Base-by-base conservation (phyloP, 2,888 invertebrate species). In the Rhagonycha fulva region DNA sequence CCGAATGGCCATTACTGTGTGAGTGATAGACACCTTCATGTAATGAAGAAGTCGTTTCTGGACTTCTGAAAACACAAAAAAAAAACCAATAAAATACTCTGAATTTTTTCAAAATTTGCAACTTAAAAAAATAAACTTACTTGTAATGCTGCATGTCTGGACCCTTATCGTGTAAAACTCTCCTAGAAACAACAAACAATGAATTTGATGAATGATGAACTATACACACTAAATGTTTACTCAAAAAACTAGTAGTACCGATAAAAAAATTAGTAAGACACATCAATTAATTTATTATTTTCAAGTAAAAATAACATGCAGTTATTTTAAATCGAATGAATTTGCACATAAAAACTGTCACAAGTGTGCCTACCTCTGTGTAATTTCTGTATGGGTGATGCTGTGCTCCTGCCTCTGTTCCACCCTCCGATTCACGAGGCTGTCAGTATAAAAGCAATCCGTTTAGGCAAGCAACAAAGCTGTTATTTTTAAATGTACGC, bases 361-460 rank as follows among this genome's bases (percentile, higher is more conserved):
- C 63, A 66, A 66, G 23, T 32, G 77, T 78, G 78, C 86, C 85
- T 88, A 91, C 91, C 91, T 92, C 89, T 92, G 91, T 82, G 91
- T 91, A 84, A 91, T 90, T 89, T 92, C 91, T 86, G 91, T 92
- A 87, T 91, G 91, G 83, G 92, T 92, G 87, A 92, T 90, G 88
- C 91, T 91, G 89, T 91, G 92, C 88, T 92, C 91, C 88, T 91
- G 91, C 85, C 91, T 90, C 88, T 91, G 91, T 88, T 91, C 91
- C 87, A 92, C 90, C 87, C 92, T 90, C 85, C 92, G 90, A 88
- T 91, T 92, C 89, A 92, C 91, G 89, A 92, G 90, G 89, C 92
- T 92, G 88, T 84, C 78, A 82, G 82, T 82, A 80, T 81, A 79
- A 80, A 79, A 80, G 77, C 81, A 81, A 79, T 76, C 76, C 79